Conservation (phyloP, 2,888 invertebrate species). For the Acleris cristana region DNA sequence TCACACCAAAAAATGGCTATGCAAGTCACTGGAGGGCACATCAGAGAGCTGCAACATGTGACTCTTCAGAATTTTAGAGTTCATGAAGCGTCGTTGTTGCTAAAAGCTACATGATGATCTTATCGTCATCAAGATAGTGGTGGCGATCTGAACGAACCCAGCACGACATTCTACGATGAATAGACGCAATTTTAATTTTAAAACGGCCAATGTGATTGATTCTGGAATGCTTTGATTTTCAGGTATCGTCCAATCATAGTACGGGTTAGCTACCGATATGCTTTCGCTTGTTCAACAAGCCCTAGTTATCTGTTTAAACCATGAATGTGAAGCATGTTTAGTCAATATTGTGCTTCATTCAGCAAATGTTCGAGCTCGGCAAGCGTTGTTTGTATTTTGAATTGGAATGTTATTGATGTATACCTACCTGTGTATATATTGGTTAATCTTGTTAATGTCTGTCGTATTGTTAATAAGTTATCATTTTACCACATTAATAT, state of each 20-base stretch:
- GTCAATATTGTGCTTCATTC: conserved; percentile 6
- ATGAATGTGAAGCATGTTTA: conserved; percentile 1
- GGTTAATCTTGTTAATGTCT: not conserved
- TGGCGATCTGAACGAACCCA: no score
- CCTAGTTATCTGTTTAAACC: conserved; percentile 12
- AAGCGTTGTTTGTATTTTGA: conserved; percentile 7
- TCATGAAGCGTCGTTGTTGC: no score
- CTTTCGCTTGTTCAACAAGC: not conserved
- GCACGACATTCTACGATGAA: no score
- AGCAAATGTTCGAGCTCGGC: conserved; percentile 2
- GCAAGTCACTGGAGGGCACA: no score
- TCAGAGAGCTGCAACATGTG: no score
- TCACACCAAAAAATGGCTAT: no score
- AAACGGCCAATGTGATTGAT: no score
- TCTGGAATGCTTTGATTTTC: not conserved
- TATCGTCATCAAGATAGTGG: no score
- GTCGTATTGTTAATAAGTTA: not conserved
- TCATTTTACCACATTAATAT: not conserved
- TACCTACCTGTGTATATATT: not conserved
- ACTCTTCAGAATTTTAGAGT: no score
- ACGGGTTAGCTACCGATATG: not conserved
- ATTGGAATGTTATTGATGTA: conserved; percentile 9
- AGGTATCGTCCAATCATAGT: not conserved
- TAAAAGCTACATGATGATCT: no score
- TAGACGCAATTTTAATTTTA: no score